Evolutionary conservation across 2,113 vertebrate species (phyloP).

Genomic region (Phrynocephalus versicolor): DNA sequence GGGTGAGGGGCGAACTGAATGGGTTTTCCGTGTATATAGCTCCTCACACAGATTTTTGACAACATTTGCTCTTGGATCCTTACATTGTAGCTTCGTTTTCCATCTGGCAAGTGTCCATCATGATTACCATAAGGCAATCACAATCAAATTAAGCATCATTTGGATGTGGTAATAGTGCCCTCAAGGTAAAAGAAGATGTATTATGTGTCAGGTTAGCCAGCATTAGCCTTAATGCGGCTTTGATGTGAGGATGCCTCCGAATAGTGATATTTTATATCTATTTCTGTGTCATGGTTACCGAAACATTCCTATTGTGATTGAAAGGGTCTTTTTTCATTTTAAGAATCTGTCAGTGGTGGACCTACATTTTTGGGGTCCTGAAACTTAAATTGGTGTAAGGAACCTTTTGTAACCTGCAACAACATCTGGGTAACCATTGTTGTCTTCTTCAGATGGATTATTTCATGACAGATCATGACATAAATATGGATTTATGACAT

Average conservation of each 20-base stretch:
- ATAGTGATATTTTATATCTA: constrained; percentile 37
- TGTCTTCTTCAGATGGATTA: too few relatives aligned
- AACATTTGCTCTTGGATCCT: not conserved
- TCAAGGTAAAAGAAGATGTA: constrained; percentile 28
- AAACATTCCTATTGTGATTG: not conserved
- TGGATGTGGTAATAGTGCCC: too few relatives aligned
- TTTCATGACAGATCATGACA: too few relatives aligned
- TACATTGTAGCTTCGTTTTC: not conserved
- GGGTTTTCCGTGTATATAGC: constrained; percentile 38
- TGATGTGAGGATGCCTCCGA: constrained; percentile 58
- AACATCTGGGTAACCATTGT: too few relatives aligned
- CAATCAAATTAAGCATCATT: constrained; percentile 50
- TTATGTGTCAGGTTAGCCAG: constrained; percentile 45
- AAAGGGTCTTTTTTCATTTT: constrained; percentile 18
- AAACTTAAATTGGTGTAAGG: too few relatives aligned
- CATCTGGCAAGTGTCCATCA: constrained; percentile 18
- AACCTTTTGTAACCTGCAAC: too few relatives aligned
- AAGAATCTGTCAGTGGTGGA: not conserved
- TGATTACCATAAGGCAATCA: constrained; percentile 45
- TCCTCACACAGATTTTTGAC: not conserved
- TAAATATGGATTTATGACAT: too few relatives aligned
- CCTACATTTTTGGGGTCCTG: too few relatives aligned
- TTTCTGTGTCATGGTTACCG: constrained; percentile 26
- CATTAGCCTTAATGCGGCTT: constrained; percentile 33
- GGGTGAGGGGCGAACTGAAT: not conserved